Base-by-base conservation (phyloP, 2,888 invertebrate species). In the Timema cristinae region DNA sequence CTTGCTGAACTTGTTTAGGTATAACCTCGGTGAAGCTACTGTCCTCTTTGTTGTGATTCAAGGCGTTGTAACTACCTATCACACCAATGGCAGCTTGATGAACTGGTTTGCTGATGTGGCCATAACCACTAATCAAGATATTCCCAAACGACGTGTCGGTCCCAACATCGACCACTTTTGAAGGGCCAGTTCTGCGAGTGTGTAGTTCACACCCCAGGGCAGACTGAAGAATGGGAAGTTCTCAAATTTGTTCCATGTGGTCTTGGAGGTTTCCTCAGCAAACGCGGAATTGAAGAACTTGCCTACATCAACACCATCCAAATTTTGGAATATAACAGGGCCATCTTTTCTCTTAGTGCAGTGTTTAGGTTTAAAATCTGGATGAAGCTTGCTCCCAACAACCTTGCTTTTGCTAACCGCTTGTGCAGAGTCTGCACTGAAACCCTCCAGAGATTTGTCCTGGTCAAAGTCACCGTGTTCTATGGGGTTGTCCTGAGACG, bases 21-120 rank as follows among this genome's bases (percentile, higher is more conserved):
- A 85, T 82, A 69, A 88, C 87, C 81, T 89, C 88, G 68, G 81
- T 86, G 82, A 90, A 90, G 75, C 86, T 85, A 81, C 88, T 89
- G 75, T 83, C 82, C 74, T 86, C 86, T 77, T 85, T 86, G 80
- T 86, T 86, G 80, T 88, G 88, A 80, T 88, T 89, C 80, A 90
- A 80, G 74, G 86, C 85, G 76, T 86, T 81, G 78, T 87, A 84
- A 75, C 86, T 87, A 10, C 67, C 67, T 32, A 32, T 48, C 13
- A 54, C 15, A n/a, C 54, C 47, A 61, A 61, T 13, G n/a, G 11
- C 52, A 7, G 63, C 47, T 13, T 63, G 63, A 13, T 48, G 47
- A 7, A 63, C 63, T 13, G 63, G 63, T 47, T 48, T 16, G 9
- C 63, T 63, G 63, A 63, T 63, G 63, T 63, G 63, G 13, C 63